phyloP scores from a whole-genome alignment of 1,140 invertebrate species.

The Drosophila busckii region DNA sequence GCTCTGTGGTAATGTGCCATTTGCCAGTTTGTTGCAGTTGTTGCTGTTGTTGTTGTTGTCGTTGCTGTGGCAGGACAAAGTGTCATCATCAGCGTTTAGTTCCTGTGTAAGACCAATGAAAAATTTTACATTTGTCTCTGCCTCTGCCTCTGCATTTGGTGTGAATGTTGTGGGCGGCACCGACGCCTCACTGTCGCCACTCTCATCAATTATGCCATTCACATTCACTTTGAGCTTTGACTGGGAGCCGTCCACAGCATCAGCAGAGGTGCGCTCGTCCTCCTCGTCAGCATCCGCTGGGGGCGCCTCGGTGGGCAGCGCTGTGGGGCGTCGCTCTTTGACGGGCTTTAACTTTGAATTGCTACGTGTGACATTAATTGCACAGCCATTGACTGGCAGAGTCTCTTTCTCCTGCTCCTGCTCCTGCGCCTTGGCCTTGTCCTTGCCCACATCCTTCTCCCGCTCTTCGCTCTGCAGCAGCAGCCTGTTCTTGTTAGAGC shows the following conservation, averaged over 20 bases:
- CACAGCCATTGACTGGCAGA: constrained; percentile 41
- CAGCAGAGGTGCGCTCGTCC: neutral
- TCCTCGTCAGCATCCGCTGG: constrained; percentile 3
- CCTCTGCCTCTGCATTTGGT: constrained; percentile 14
- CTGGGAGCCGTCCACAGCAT: constrained; percentile 39
- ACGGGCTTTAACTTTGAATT: constrained; percentile 72
- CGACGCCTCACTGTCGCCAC: constrained; percentile 30
- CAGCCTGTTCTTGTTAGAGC: constrained; percentile 30
- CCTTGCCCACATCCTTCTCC: neutral
- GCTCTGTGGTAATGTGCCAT: constrained; percentile 45
- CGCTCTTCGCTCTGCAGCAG: constrained; percentile 31
- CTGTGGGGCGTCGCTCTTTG: constrained; percentile 70
- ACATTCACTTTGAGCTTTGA: constrained; percentile 61
- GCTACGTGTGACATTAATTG: constrained; percentile 65
- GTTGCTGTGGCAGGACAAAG: constrained; percentile 58
- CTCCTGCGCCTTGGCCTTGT: neutral
- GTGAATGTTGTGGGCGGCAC: constrained; percentile 16
- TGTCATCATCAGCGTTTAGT: constrained; percentile 50
- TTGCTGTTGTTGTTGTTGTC: constrained; percentile 55
- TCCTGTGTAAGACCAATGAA: constrained; percentile 74
- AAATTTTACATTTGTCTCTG: constrained; percentile 63
- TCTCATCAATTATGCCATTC: constrained; percentile 72
- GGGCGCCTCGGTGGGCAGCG: constrained; percentile 62
- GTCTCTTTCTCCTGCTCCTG: constrained; percentile 1
- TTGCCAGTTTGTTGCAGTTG: constrained; percentile 31